Evolutionary conservation across 1,140 invertebrate species (phyloP).

Genomic region (Schlechtendalia chinensis): DNA sequence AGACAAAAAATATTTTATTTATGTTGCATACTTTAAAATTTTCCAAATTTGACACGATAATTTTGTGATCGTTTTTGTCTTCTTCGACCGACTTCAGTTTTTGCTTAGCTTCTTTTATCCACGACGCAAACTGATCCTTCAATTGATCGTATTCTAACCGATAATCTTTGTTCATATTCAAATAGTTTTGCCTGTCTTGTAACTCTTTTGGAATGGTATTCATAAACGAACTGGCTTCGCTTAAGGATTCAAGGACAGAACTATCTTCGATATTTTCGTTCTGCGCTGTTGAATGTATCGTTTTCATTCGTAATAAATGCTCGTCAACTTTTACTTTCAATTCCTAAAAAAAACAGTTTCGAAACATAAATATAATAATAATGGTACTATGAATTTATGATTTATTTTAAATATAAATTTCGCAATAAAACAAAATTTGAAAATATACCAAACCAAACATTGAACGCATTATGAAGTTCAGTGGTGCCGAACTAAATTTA

Average conservation of each 20-base stretch:
- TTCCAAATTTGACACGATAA: slow-evolving; percentile 75
- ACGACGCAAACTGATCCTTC: slow-evolving; percentile 75
- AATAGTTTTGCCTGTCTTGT: slow-evolving; percentile 73
- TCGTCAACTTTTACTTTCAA: slow-evolving; percentile 70
- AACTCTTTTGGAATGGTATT: slow-evolving; percentile 76
- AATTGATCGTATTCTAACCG: slow-evolving; percentile 70
- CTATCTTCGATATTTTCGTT: slow-evolving; percentile 75
- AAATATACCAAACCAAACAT: no score
- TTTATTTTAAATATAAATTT: no score
- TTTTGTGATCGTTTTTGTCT: slow-evolving; percentile 84
- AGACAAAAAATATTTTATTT: background rate
- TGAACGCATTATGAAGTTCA: no score
- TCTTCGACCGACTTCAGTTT: slow-evolving; percentile 70
- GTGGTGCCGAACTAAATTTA: no score
- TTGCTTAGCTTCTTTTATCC: slow-evolving; percentile 81
- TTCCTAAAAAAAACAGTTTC: slow-evolving; percentile 54
- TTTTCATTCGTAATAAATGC: slow-evolving; percentile 69
- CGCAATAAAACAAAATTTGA: no score
- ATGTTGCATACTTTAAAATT: slow-evolving; percentile 57
- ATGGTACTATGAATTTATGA: no score
- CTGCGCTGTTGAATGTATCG: slow-evolving; percentile 67
- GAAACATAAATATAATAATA: background rate
- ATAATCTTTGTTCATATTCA: slow-evolving; percentile 72
- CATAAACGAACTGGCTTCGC: slow-evolving; percentile 74
- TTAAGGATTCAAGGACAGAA: slow-evolving; percentile 76